A percentile compares a stretch with the other conserved stretches of the same genome.
These are phyloP conservation scores for Calliphora vicina DNA, from an alignment of 1,140 invertebrate genomes.

Conservation along the genomic window DNA sequence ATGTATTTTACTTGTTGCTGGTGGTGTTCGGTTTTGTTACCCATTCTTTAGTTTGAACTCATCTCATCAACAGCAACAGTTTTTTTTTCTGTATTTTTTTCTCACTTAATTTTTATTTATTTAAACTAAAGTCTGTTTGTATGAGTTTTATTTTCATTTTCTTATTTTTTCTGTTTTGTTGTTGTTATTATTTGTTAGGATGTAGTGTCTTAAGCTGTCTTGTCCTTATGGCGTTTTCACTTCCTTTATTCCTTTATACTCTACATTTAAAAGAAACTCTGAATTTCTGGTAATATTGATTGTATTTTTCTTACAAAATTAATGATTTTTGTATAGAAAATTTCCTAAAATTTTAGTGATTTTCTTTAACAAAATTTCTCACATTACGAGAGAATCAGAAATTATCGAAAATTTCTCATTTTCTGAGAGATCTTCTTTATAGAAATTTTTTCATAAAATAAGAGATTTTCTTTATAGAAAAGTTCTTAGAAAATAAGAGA, in stretches of 20 bases:
- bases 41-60: not conserved
- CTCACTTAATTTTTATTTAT: constrained; percentile 19
- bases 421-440: too few species aligned
- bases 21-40: not conserved
- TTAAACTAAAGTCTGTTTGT: constrained; percentile 19
- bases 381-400: too few species aligned
- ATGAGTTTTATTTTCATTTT: constrained; percentile 31
- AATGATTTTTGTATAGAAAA: too few species aligned
- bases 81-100: constrained; percentile 24
- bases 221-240: not conserved
- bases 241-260: not conserved
- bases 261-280: too few species aligned
- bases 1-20: constrained; percentile 18
- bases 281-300: too few species aligned
- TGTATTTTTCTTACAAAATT: too few species aligned
- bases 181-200: constrained; percentile 42
- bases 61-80: not conserved
- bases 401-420: too few species aligned
- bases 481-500: too few species aligned
- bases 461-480: too few species aligned
- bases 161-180: constrained; percentile 38
- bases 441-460: too few species aligned
- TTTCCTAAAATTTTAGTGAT: too few species aligned
- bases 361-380: too few species aligned
- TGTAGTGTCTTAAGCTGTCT: not conserved